Percentiles rank a stretch among this genome's conserved stretches.
These are phyloP conservation scores for Gobius niger DNA, from an alignment of 2,113 vertebrate species.

Conservation along the genomic window DNA sequence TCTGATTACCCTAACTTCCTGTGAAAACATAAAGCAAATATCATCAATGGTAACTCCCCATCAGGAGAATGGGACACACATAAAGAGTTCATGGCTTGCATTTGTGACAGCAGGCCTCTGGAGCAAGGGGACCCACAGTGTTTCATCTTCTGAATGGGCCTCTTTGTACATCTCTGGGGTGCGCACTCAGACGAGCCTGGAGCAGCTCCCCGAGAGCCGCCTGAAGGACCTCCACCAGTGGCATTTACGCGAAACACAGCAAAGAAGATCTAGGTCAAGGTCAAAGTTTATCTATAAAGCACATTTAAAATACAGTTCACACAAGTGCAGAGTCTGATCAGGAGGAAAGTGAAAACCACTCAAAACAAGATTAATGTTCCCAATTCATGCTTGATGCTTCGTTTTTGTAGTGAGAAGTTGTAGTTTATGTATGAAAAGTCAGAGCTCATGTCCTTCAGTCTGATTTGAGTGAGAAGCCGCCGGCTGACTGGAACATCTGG, in stretches of 20 bases:
- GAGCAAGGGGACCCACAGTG: slow-evolving; percentile 54
- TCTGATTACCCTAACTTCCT: slow-evolving; percentile 60
- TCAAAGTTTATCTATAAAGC: too few species aligned
- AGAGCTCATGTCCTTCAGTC: slow-evolving; percentile 62
- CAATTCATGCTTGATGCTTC: too few species aligned
- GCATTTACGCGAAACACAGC: not conserved
- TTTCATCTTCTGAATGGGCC: slow-evolving; percentile 39
- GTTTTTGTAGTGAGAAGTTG: too few species aligned
- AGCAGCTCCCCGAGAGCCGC: slow-evolving; percentile 79
- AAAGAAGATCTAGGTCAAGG: too few species aligned
- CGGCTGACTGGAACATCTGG: slow-evolving; percentile 80
- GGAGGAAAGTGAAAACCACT: too few species aligned
- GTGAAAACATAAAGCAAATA: slow-evolving; percentile 14
- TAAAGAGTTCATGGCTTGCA: slow-evolving; percentile 58
- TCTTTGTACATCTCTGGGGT: slow-evolving; percentile 5
- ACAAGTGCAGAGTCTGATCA: too few species aligned
- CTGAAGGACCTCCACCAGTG: slow-evolving; percentile 73
- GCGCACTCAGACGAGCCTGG: slow-evolving; percentile 64
- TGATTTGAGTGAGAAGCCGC: slow-evolving; percentile 83
- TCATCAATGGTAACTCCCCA: not conserved
- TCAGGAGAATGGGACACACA: not conserved
- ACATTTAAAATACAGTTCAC: too few species aligned
- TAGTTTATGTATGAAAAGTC: slow-evolving; percentile 55
- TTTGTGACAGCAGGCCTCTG: slow-evolving; percentile 64
- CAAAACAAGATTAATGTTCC: too few species aligned